A percentile compares a stretch with the other conserved stretches of the same genome.
phyloP scores from a whole-genome alignment of 2,888 invertebrate genomes.

The Eristalis intricaria region DNA sequence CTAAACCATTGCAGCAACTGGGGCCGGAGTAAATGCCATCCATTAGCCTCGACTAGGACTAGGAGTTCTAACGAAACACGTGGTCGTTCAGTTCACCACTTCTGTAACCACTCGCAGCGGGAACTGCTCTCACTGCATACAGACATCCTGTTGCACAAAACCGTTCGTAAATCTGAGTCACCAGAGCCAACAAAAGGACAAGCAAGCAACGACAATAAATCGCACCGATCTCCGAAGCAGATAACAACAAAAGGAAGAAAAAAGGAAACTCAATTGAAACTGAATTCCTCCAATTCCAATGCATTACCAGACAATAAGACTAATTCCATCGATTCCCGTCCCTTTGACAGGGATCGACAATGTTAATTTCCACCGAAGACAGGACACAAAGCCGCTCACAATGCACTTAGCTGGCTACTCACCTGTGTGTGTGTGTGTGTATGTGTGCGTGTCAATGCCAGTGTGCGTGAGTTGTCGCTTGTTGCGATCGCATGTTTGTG shows the following conservation, averaged over 20 bases:
- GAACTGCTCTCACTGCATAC: background rate
- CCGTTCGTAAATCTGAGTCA: slow-evolving; percentile 36
- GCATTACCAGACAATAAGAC: slow-evolving; percentile 70
- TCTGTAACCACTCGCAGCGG: background rate
- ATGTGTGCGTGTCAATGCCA: slow-evolving; percentile 48
- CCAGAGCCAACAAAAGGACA: slow-evolving; percentile 29
- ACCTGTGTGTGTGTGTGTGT: background rate
- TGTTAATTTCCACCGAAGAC: slow-evolving; percentile 55
- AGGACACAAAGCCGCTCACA: slow-evolving; percentile 31
- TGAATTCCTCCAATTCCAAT: slow-evolving; percentile 42
- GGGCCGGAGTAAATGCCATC: too few species aligned
- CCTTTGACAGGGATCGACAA: slow-evolving; percentile 43
- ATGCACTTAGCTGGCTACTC: slow-evolving; percentile 32
- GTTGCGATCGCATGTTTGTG: slow-evolving; percentile 61
- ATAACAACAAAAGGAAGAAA: background rate
- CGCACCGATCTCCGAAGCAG: slow-evolving; percentile 1
- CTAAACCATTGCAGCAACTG: too few species aligned
- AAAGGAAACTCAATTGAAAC: slow-evolving; percentile 47
- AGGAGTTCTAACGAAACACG: background rate
- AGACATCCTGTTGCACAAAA: slow-evolving; percentile 40
- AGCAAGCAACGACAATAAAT: slow-evolving; percentile 27
- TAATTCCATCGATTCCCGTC: slow-evolving; percentile 63
- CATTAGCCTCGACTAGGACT: too few species aligned
- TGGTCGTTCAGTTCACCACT: background rate
- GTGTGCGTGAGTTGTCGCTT: slow-evolving; percentile 50